These are phyloP conservation scores for Tetramorium parvispinum DNA, from an alignment of 1,140 invertebrate species.

Conservation along the genomic window DNA sequence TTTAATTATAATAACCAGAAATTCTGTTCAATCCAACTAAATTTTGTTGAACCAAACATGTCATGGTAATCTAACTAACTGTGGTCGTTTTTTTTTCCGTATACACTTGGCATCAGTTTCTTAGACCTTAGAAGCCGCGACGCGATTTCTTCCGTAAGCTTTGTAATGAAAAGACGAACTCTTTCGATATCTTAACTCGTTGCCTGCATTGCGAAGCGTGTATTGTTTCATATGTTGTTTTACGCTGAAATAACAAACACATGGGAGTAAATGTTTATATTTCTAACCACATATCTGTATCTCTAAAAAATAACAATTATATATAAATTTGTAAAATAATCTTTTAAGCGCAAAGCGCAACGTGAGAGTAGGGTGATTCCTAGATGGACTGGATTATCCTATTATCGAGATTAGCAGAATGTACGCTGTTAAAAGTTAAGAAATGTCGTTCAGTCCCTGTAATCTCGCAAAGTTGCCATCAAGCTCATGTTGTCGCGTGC, in stretches of 20 bases:
- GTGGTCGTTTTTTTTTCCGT: too few species aligned
- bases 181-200: conserved; percentile 8
- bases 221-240: conserved; percentile 13
- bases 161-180: neutral
- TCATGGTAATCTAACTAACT: too few species aligned
- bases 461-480: neutral
- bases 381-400: neutral
- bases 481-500: conserved; percentile 17
- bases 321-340: conserved; percentile 12
- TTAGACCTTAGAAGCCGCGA: too few species aligned
- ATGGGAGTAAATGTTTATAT: conserved; percentile 7
- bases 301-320: neutral
- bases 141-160: neutral
- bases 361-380: neutral
- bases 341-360: neutral
- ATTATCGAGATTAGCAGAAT: neutral
- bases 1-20: too few species aligned
- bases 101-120: too few species aligned
- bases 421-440: neutral
- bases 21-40: too few species aligned
- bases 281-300: neutral
- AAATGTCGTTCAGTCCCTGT: neutral
- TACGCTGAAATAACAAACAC: conserved; percentile 17
- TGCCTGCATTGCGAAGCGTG: neutral
- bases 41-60: too few species aligned